These are phyloP conservation scores for Danio jaintianensis DNA, from an alignment of 2,797 vertebrate species.

Conservation along the genomic window DNA sequence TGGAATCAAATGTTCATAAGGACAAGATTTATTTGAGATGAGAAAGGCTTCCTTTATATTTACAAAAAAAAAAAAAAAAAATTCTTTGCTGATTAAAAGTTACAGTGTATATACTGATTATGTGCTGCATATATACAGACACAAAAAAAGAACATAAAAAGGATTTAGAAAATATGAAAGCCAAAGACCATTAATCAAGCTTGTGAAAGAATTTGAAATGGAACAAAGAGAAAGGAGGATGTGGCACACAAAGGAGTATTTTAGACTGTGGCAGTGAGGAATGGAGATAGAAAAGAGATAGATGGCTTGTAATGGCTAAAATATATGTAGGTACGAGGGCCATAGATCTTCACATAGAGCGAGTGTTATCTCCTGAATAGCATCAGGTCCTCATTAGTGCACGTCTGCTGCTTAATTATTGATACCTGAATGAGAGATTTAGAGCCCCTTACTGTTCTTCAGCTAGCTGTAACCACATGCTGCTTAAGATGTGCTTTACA, in stretches of 20 bases:
- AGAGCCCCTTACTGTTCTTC: slow-evolving; percentile 6
- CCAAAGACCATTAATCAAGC: neutral
- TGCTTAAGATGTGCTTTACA: slow-evolving; percentile 22
- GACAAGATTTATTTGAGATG: no score
- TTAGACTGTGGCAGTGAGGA: slow-evolving; percentile 8
- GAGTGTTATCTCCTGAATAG: slow-evolving; percentile 42
- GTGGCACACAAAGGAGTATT: neutral
- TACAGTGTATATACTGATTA: no score
- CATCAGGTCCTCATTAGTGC: slow-evolving; percentile 53
- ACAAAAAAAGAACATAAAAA: no score
- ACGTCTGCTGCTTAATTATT: slow-evolving; percentile 56
- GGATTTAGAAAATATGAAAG: neutral
- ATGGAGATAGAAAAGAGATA: slow-evolving; percentile 27
- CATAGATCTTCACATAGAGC: slow-evolving; percentile 30
- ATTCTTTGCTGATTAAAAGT: no score
- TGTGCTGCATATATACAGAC: no score
- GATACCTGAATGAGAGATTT: slow-evolving; percentile 34
- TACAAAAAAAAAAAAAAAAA: no score
- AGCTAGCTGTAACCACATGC: neutral
- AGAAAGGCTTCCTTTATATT: no score
- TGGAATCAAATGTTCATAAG: no score
- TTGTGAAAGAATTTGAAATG: neutral
- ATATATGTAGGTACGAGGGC: slow-evolving; percentile 26
- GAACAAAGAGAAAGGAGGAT: slow-evolving; percentile 16
- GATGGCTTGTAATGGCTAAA: slow-evolving; percentile 16